Conservation (phyloP, 2,888 invertebrate genomes). For the Incurvaria masculella region DNA sequence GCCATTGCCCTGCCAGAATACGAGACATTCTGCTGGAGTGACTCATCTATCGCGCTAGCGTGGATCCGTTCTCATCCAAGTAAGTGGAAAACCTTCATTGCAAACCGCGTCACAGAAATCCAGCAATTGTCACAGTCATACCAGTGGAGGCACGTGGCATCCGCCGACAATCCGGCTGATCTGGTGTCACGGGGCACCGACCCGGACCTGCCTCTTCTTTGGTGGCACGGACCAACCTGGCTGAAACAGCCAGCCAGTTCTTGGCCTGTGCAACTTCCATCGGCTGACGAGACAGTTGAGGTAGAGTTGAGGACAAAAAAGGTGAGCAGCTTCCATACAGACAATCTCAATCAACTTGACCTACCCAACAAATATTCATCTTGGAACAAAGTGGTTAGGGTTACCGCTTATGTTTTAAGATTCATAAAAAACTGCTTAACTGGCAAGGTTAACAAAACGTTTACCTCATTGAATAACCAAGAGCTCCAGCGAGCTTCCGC, state of each 20-base stretch:
- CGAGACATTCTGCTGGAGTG: constrained; percentile 12
- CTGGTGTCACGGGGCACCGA: constrained; percentile 12
- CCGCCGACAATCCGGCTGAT: constrained; percentile 14
- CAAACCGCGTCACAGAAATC: constrained; percentile 13
- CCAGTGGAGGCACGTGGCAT: constrained; percentile 11
- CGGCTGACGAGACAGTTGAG: background rate
- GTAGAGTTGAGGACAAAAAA: background rate
- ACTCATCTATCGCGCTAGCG: constrained; percentile 14
- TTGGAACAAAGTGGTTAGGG: background rate
- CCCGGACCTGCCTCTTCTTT: constrained; percentile 6
- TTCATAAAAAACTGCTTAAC: background rate
- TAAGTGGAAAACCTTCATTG: constrained; percentile 16
- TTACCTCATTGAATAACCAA: background rate
- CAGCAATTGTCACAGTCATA: constrained; percentile 5
- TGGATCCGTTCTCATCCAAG: constrained; percentile 14
- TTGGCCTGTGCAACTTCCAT: background rate
- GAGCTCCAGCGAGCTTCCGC: background rate
- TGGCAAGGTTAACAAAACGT: background rate
- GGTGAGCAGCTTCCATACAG: background rate
- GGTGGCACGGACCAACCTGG: constrained; percentile 14
- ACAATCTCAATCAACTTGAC: no score
- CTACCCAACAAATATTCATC: background rate
- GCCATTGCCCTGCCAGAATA: background rate
- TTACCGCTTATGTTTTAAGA: background rate
- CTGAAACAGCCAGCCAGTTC: background rate